phyloP scores from a whole-genome alignment of 2,113 vertebrate genomes.

The Microcebus ravelobensis region DNA sequence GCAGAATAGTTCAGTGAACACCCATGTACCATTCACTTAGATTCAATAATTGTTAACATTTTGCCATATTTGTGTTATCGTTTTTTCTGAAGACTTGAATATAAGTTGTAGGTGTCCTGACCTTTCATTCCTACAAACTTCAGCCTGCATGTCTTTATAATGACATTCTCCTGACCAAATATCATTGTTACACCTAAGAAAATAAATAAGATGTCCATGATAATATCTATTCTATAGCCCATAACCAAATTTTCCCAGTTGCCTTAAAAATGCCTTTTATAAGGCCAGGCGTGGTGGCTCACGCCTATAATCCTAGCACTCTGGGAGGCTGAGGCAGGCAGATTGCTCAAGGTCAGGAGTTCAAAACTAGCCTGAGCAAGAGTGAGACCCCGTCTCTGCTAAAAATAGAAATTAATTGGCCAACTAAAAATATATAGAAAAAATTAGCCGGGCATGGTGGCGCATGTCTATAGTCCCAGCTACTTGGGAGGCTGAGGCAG shows the following conservation, averaged over 20 bases:
- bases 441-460: too few species aligned
- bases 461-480: too few species aligned
- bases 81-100: not conserved
- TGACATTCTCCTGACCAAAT: not conserved
- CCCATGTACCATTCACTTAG: not conserved
- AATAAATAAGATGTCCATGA: not conserved
- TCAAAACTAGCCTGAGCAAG: too few species aligned
- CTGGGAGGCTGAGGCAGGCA: too few species aligned
- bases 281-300: too few species aligned
- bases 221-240: not conserved
- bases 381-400: too few species aligned
- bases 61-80: not conserved
- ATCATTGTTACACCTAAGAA: not conserved
- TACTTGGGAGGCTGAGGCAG: too few species aligned
- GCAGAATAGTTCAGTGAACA: not conserved
- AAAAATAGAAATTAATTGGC: too few species aligned
- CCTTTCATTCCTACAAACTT: not conserved
- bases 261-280: not conserved
- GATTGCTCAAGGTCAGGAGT: too few species aligned
- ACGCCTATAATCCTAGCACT: too few species aligned
- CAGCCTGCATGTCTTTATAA: not conserved
- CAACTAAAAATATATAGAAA: too few species aligned
- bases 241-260: not conserved
- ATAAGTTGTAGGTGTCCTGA: not conserved
- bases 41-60: not conserved